Percentiles rank a stretch among this genome's conserved stretches.
These are phyloP conservation scores for Actinopyga echinites DNA, from an alignment of 53 echinoderm and acorn worm genomes.

Conservation along the genomic window DNA sequence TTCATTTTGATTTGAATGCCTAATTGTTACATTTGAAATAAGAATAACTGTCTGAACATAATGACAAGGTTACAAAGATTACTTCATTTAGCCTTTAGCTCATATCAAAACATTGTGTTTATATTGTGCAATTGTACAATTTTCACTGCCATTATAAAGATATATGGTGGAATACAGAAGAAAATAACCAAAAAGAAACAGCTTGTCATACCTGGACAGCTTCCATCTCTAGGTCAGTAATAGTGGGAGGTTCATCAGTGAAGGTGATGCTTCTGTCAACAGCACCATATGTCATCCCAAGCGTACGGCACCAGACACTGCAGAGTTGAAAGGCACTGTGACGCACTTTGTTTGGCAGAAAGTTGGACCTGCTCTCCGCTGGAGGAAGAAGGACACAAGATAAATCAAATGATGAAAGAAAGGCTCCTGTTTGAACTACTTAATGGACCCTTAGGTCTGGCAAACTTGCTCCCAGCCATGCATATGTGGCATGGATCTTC, in stretches of 20 bases:
- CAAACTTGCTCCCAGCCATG: no score
- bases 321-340: conserved; percentile 95
- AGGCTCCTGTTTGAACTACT: neutral
- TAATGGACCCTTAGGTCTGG: no score
- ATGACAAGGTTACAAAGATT: no score
- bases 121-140: no score
- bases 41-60: no score
- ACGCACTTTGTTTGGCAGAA: conserved; percentile 76
- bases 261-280: conserved; percentile 85
- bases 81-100: no score
- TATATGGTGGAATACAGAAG: no score
- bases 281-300: conserved; percentile 87
- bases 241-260: conserved; percentile 79
- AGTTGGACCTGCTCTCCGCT: conserved; percentile 83
- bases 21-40: no score
- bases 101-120: no score
- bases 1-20: no score
- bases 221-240: conserved; percentile 85
- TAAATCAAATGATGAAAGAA: neutral
- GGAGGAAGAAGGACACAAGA: neutral
- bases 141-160: no score
- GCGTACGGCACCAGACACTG: conserved; percentile 83
- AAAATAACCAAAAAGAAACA: neutral
- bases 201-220: conserved; percentile 75
- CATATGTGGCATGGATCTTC: no score